These are phyloP conservation scores for Danio aesculapii DNA, from an alignment of 2,797 vertebrate genomes.

Conservation along the genomic window DNA sequence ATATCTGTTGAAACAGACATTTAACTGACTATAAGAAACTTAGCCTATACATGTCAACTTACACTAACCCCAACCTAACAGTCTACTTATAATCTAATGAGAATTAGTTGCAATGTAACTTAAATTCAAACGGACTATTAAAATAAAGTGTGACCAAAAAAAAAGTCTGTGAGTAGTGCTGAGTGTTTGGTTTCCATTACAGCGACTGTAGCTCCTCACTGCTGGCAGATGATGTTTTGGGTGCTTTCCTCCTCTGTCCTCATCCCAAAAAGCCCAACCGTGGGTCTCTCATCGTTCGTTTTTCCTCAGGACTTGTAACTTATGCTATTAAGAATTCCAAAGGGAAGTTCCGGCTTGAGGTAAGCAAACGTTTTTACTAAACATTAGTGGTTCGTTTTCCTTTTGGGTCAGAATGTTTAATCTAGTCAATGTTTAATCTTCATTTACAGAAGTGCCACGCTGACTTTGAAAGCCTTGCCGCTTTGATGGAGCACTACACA, in stretches of 20 bases:
- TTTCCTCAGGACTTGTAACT: slow-evolving; percentile 82
- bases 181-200: slow-evolving; percentile 48
- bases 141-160: too few species aligned
- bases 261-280: slow-evolving; percentile 77
- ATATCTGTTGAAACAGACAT: too few species aligned
- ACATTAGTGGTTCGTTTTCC: neutral
- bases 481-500: slow-evolving; percentile 87
- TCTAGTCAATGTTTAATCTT: neutral
- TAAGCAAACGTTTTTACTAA: slow-evolving; percentile 60
- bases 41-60: too few species aligned
- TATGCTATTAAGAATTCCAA: slow-evolving; percentile 78
- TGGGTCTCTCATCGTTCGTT: slow-evolving; percentile 85
- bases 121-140: too few species aligned
- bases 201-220: slow-evolving; percentile 84
- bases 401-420: neutral
- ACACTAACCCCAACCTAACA: too few species aligned
- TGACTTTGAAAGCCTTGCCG: slow-evolving; percentile 83
- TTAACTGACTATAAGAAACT: too few species aligned
- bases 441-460: slow-evolving; percentile 80
- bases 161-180: too few species aligned
- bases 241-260: slow-evolving; percentile 88
- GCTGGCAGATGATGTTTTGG: slow-evolving; percentile 85
- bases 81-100: too few species aligned
- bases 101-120: too few species aligned
- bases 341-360: slow-evolving; percentile 87